Base-by-base conservation (phyloP, 23 tunicate species). In the Aplidium turbinatum region DNA sequence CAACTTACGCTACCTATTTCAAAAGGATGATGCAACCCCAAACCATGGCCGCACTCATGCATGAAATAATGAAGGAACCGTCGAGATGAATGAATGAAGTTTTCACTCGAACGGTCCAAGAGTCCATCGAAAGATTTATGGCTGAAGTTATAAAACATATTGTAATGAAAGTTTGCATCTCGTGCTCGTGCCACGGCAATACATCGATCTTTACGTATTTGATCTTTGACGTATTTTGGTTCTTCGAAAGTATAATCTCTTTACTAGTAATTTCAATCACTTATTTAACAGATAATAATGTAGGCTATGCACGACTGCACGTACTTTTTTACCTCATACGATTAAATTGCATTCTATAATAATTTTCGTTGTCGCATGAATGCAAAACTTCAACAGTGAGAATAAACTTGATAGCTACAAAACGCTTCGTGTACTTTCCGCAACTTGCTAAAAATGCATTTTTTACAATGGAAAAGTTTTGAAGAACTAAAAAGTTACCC, bases 1-100 rank as follows among this genome's bases (percentile, higher is more conserved):
- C n/a, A n/a, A n/a, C n/a, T n/a, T n/a, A n/a, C 16, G 11, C 38
- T 65, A 87, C 94, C 86, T 22, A 87, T 51, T 42, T 87, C 86
- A 66, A 87, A 80, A 22, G 82, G 78, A 39, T 87, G 94, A 18
- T 58, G 31, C 61, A 87, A 57, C 24, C 94, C 94, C 48, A 87
- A 54, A 32, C 82, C 45, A 46, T 87, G 94, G 28, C 94, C 94
- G 50, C 80, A 72, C 66, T 87, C 94, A 58, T 87, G 94, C 33
- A 87, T 72, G 31, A 87, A 75, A 55, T 87, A 87, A 47, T 72
- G 80, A n/a, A 87, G 82, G 42, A 87, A 73, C 13, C 80, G 42
- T 11, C 94, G 82, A 1, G 52, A 22, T 3, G 94, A 86, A 34
- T 74, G 66, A n/a, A 58, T 26, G 35, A 74, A 58, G 29, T 57